Conservation (phyloP, 2,797 vertebrate species). For the Geotrypetes seraphini region DNA sequence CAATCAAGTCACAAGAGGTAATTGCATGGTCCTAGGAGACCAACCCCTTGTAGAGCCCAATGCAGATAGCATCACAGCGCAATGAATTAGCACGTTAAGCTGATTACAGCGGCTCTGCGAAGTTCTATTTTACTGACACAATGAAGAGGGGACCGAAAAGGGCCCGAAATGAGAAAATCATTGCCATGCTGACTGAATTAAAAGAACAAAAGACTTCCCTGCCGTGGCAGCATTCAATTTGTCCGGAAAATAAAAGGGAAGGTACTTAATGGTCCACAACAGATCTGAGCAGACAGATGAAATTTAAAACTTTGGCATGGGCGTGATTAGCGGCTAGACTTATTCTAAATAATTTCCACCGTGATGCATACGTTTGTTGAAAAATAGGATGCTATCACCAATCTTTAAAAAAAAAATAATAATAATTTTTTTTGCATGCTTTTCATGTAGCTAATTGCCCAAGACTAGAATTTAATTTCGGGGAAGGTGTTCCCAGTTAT, state of each 20-base stretch:
- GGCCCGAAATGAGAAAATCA: slow-evolving; percentile 72
- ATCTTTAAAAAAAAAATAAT: too few species aligned
- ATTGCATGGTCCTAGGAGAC: slow-evolving; percentile 65
- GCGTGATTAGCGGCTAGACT: slow-evolving; percentile 58
- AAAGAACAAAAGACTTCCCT: slow-evolving; percentile 71
- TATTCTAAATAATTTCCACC: slow-evolving; percentile 59
- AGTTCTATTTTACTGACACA: slow-evolving; percentile 81
- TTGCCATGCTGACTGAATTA: slow-evolving; percentile 79
- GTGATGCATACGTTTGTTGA: slow-evolving; percentile 49
- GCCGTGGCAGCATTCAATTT: slow-evolving; percentile 69
- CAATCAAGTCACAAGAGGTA: slow-evolving; percentile 63
- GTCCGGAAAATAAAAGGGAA: slow-evolving; percentile 62
- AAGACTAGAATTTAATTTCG: too few species aligned
- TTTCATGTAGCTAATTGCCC: too few species aligned
- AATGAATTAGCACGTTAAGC: slow-evolving; percentile 75
- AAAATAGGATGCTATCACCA: too few species aligned
- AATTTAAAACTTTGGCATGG: slow-evolving; percentile 60
- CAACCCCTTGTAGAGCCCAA: slow-evolving; percentile 59
- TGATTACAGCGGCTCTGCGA: slow-evolving; percentile 70
- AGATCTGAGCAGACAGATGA: slow-evolving; percentile 68
- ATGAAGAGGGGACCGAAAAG: slow-evolving; percentile 70
- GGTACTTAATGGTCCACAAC: slow-evolving; percentile 72
- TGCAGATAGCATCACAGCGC: slow-evolving; percentile 63
- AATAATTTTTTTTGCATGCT: too few species aligned
- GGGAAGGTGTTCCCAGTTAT: too few species aligned